Percentiles rank a stretch among this genome's conserved stretches.
phyloP scores from a whole-genome alignment of 2,888 invertebrate species.

The Chrysotoxum bicinctum region DNA sequence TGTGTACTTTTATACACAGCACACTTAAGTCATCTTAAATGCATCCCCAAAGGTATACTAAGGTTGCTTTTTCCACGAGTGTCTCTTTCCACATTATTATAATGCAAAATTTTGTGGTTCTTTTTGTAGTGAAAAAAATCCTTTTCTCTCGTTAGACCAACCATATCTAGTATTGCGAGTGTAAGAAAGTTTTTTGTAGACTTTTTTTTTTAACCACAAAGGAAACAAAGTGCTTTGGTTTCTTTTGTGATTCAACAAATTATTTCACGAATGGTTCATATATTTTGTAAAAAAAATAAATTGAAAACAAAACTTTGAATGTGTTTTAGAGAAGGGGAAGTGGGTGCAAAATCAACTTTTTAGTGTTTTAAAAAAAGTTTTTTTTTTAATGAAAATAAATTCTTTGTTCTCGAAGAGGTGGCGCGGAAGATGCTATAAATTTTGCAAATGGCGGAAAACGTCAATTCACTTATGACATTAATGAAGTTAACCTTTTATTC shows the following conservation, averaged over 20 bases:
- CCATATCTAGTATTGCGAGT: not conserved
- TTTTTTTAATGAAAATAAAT: too few relatives aligned
- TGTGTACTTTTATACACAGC: too few relatives aligned
- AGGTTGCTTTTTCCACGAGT: not conserved
- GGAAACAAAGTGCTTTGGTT: not conserved
- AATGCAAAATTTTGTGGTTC: not conserved
- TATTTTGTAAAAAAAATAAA: not conserved
- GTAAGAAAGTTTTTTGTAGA: not conserved
- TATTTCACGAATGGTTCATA: not conserved
- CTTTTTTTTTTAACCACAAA: not conserved
- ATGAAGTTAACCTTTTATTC: too few relatives aligned
- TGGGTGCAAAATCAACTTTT: too few relatives aligned
- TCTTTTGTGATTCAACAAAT: not conserved
- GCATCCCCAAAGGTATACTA: not conserved
- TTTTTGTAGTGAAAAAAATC: not conserved
- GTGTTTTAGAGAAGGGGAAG: too few relatives aligned
- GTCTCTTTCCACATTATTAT: not conserved
- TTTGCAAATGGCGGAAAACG: too few relatives aligned
- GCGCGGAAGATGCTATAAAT: too few relatives aligned
- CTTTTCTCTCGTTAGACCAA: not conserved
- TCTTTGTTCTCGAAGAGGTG: too few relatives aligned
- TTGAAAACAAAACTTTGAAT: too few relatives aligned
- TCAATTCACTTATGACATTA: too few relatives aligned
- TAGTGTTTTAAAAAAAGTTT: too few relatives aligned
- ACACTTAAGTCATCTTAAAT: not conserved